Evolutionary conservation across 2,797 vertebrate genomes (phyloP), one percentile per base, ranked within the genome.

Genomic region (Adelosebastes latens): DNA sequence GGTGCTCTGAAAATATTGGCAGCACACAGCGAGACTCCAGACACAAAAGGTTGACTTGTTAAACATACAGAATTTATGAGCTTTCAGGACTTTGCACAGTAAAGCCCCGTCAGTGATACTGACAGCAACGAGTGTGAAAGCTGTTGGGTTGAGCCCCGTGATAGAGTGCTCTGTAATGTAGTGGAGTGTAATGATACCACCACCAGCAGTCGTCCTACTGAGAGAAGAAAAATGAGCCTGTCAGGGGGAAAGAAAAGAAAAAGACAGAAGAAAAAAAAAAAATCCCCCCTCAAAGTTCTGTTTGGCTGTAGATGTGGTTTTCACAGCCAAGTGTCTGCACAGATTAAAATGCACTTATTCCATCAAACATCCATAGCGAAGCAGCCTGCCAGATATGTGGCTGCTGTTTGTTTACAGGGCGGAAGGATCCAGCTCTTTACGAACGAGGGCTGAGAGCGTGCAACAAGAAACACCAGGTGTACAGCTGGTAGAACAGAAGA

Each of bases 161-260:
- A 93, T 88, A 71, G 68, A 92, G 87, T 66, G 81, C 70, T 85
- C 81, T 75, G 85, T 91, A 87, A 89, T 87, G 66, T 78, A 84
- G 77, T 71, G 74, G 75, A 66, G 81, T 81, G 87, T 89, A 92
- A 86, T 87, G 83, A 92, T 78, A 92, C 78, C 79, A 80, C 84
- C 69, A 87, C 67, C 80, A 81, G 79, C 87, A 84, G 86, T 67
- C 36, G 8, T 83, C 88, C 88, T 32, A 82, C 81, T 71, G 83
- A 80, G 88, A 83, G 68, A 82, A 82, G 89, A 88, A 91, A 93
- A 91, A 93, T 88, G 75, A 93, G 80, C 65, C 84, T 84, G 90
- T 92, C 91, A 88, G 73, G 61, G 70, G 66, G 68, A 77, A 83
- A 90, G 77, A 84, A 83, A 90, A 85, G 74, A 75, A 90, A 78